Base-by-base conservation (phyloP, 2,797 vertebrate species). In the Morelia viridis region DNA sequence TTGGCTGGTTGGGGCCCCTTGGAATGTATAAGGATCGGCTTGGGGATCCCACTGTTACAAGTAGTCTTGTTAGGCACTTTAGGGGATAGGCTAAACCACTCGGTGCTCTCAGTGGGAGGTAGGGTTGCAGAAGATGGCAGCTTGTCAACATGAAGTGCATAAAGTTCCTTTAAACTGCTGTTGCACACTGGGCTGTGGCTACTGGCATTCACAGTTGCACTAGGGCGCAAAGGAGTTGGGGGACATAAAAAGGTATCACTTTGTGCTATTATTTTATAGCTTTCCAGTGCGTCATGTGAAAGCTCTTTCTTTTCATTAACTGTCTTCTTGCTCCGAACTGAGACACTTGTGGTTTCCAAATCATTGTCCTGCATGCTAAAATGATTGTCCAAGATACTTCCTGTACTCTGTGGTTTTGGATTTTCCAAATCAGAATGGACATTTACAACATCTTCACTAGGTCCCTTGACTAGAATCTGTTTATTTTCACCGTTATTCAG, bases 41-140 rank as follows among this genome's bases (percentile, higher is more conserved):
- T 99, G 50, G 99, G 98, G 95, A 99, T 98, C 84, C 98, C 97
- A 1, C 98, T 98, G 96, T 96, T 97, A 84, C 97, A 95, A 91
- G 93, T 92, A 76, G 96, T 97, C 96, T 98, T 99, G 90, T 97
- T 97, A 94, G 97, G 97, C 84, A 97, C 98, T 97, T 98, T 98
- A 53, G 96, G 95, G 62, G 97, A 97, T 92, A 95, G 56, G 35
- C 94, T 95, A 93, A 95, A 96, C 95, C 97, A 97, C 88, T 97
- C 96, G 0, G 96, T 96, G 90, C 94, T 96, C 17, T 98, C 96
- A 85, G 0, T 26, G 28, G 97, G 94, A 96, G 97, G 96, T 89
- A 96, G 94, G 90, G 94, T 91, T 26, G 92, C 93, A 4, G 94
- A 94, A 60, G 97, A 93, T 88, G 96, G 96, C 94, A 96, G 93